Conservation (phyloP, 2,888 invertebrate species). For the Stomorhina lunata region DNA sequence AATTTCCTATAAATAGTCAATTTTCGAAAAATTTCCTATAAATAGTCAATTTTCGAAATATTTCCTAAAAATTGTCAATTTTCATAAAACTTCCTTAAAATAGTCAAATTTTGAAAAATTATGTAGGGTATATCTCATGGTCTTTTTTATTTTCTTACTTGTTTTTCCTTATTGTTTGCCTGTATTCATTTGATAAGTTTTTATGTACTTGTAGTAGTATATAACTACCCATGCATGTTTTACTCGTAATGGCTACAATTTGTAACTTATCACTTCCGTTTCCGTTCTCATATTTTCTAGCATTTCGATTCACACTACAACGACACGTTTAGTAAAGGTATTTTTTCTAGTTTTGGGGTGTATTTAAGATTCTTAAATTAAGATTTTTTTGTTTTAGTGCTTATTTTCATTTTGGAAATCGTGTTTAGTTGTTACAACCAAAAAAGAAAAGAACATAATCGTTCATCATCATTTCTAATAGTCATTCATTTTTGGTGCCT, state of each 20-base stretch:
- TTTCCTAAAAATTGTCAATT: too few species aligned
- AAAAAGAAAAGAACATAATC: neutral
- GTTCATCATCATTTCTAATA: conserved; percentile 17
- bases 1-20: too few species aligned
- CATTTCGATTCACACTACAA: neutral
- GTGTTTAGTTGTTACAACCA: neutral
- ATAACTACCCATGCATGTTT: conserved; percentile 33
- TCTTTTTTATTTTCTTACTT: too few species aligned
- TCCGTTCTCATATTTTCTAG: neutral
- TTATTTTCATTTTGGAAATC: neutral
- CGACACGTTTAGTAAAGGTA: neutral
- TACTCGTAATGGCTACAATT: conserved; percentile 35
- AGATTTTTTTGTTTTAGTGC: neutral
- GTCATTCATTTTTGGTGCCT: conserved; percentile 16
- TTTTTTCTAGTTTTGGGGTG: too few species aligned
- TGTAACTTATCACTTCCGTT: conserved; percentile 58
- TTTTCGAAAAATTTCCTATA: too few species aligned
- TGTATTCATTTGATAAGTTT: too few species aligned
- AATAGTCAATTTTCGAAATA: too few species aligned
- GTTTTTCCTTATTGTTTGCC: too few species aligned
- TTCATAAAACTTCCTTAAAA: too few species aligned
- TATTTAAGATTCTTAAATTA: too few species aligned
- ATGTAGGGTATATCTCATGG: too few species aligned
- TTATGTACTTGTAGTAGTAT: neutral
- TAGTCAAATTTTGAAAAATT: too few species aligned